Base-by-base conservation (phyloP, 2,797 vertebrate species). In the Anguilla marmorata region DNA sequence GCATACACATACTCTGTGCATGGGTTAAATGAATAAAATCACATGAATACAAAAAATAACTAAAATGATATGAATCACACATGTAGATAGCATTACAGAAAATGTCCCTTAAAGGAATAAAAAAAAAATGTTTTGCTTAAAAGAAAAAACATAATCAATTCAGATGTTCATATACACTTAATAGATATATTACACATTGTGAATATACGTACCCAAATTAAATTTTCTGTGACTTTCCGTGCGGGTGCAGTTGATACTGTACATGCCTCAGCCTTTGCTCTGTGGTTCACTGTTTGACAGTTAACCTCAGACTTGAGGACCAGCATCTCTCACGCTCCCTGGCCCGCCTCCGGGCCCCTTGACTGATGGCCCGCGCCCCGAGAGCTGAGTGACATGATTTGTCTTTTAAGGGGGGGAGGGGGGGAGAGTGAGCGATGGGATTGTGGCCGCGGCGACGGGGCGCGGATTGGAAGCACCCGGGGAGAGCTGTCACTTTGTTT, bases 361-460 rank as follows among this genome's bases (percentile, higher is more conserved):
- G 88, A 87, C 66, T 69, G 82, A 87, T 85, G 88, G 63, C 48
- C 74, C 48, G 60, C 41, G 50, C 63, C 50, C 66, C 45, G 37
- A 79, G 5, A 48, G 63, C 83, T 85, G 85, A 87, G 79, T 87
- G 88, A 89, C 80, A 33, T 60, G 85, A 89, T 89, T 89, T 86
- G 88, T 89, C 88, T 86, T 89, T 45, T 24, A 56, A 87, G 63
- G 79, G 79, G 16, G 50, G 84, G 21, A 37, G 88, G 85, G 86
- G 63, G 79, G 79, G 16, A 50, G 84, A 41, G 74, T 79, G 88
- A 87, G 86, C 48, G 69, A 85, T 87, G 85, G 85, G 85, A 86
- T 63, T 76, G 48, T n/a, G 80, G 86, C 85, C 24, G 63, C 79
- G 24, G 21, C 60, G 11, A 33, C 52, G 60, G 48, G 19, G 79